Base-by-base conservation (phyloP, 2,888 invertebrate species). In the Drosophila infuscata region DNA sequence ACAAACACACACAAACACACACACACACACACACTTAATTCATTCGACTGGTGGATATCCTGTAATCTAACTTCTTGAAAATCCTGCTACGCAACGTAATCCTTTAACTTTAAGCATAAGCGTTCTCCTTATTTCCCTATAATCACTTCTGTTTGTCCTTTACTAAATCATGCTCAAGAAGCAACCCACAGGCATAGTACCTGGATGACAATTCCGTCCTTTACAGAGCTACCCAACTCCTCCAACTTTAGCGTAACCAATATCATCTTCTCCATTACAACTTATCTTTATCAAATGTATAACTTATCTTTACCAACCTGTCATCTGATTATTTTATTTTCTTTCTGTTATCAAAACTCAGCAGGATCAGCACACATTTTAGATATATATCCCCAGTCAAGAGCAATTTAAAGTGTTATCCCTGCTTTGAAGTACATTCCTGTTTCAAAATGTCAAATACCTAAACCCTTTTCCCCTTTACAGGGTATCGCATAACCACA, bases 401-500 rank as follows among this genome's bases (percentile, higher is more conserved):
- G 8, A 25, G 46, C 8, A 29, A 46, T 8, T 25, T 46, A 25
- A 25, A 8, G 15, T 25, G 4, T 29, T 46, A n/a, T 41, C 4
- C 9, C 4, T 9, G 41, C 41, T n/a, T n/a, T 41, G n/a, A 41
- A n/a, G 9, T n/a, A 41, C 41, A 41, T n/a, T n/a, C 9, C n/a
- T n/a, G 46, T 8, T 15, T 2, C 25, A 25, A 46, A 25, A 15
- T 46, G 1, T 46, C 7, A 46, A 25, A 70, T 33, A 49, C 32
- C 59, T 52, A n/a, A 1, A 15, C 3, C 29, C 3, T 4, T 1
- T 51, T 9, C 17, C 2, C 43, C 15, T 17, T 49, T 56, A 51
- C 51, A 61, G 71, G 68, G 75, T 66, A 71, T 29, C 3, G 49
- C 51, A 75, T 65, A 53, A 60, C 83, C 74, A 81, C 83, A 83